These are phyloP conservation scores for Lineus longissimus DNA, from an alignment of 1,140 invertebrate species.

Conservation along the genomic window DNA sequence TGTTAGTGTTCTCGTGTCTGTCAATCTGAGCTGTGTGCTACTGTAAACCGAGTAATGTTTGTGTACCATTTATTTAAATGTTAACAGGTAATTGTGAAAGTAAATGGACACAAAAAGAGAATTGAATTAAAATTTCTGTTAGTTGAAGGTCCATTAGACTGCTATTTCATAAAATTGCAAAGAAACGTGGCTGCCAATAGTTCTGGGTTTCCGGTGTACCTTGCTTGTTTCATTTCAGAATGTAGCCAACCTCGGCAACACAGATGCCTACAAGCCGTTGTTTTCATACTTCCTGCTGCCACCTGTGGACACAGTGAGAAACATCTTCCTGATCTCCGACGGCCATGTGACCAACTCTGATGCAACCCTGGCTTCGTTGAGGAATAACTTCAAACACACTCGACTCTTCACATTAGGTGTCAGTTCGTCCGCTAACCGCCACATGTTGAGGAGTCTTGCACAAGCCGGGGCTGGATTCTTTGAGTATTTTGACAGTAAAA, in stretches of 20 bases:
- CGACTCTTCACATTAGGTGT: slow-evolving; percentile 47
- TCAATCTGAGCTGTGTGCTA: too few relatives aligned
- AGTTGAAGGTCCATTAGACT: too few relatives aligned
- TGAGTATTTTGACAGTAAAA: slow-evolving; percentile 44
- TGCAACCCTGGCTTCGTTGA: slow-evolving; percentile 22
- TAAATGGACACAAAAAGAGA: too few relatives aligned
- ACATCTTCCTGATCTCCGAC: slow-evolving; percentile 47
- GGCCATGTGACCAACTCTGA: slow-evolving; percentile 45
- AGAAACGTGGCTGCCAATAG: too few relatives aligned
- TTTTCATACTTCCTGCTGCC: slow-evolving; percentile 35
- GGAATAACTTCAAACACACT: slow-evolving; percentile 30
- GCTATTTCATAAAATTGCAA: too few relatives aligned
- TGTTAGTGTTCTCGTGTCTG: too few relatives aligned
- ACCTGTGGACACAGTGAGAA: slow-evolving; percentile 24
- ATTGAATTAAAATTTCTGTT: too few relatives aligned
- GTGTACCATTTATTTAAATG: too few relatives aligned
- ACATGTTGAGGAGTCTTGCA: slow-evolving; percentile 41
- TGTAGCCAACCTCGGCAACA: slow-evolving; percentile 37
- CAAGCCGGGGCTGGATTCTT: slow-evolving; percentile 39
- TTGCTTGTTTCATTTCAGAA: slow-evolving; percentile 26
- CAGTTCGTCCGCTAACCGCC: slow-evolving; percentile 42
- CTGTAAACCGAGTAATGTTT: too few relatives aligned
- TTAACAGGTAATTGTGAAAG: too few relatives aligned
- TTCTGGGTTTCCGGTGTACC: too few relatives aligned
- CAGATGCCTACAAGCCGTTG: slow-evolving; percentile 37